Base-by-base conservation (phyloP, 1,140 invertebrate species). In the Euura saliciscinereae region DNA sequence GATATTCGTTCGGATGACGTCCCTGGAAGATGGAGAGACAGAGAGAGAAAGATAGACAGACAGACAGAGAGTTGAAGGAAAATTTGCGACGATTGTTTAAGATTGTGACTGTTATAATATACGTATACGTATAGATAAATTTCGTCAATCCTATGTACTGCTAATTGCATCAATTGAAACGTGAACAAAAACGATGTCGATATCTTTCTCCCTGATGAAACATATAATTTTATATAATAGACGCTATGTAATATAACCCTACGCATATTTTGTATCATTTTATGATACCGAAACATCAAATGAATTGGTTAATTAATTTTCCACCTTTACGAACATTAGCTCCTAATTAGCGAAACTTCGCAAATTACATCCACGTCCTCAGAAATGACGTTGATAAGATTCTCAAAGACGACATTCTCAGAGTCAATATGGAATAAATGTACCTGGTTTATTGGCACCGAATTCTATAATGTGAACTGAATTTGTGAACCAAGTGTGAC, bases 21-120 rank as follows among this genome's bases (percentile, higher is more conserved):
- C n/a, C n/a, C n/a, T n/a, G n/a, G n/a, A 67, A 83, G 75, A 78
- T 64, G 77, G 85, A 81, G 44, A 45, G 45, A 71, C 46, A 65
- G 43, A 65, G 42, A 5, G 43, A 72, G 68, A 70, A 43, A 71
- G 45, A 68, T 7, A 69, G 43, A 45, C 8, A 69, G 13, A 43
- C 5, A 44, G 13, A 66, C 43, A 42, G n/a, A 71, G 13, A 45
- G 8, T 44, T 3, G 46, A 43, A 45, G 51, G 13, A 59, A 6
- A 8, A n/a, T 59, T 6, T 5, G 3, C 8, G 51, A 11, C 51
- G 13, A 59, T 6, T 59, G 13, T 59, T 59, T 59, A 59, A 3
- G 3, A n/a, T n/a, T 6, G 13, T 8, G 3, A 28, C 28, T 28
- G 28, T 28, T 28, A 28, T 28, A 28, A 28, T 28, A 28, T 28